phyloP scores from a whole-genome alignment of 2,113 vertebrate genomes.

The Sardina pilchardus region DNA sequence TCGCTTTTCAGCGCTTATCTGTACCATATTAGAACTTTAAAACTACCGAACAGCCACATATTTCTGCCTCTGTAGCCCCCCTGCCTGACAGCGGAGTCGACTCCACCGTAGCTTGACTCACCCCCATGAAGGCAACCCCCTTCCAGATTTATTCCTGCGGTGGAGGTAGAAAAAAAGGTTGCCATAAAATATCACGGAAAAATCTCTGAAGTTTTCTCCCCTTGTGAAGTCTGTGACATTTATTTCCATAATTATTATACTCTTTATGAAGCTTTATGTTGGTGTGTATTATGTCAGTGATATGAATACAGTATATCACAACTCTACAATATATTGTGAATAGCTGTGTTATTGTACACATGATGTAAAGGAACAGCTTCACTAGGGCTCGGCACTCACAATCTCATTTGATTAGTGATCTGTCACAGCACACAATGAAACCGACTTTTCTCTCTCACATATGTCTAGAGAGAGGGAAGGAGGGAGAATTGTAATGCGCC shows the following conservation, averaged over 20 bases:
- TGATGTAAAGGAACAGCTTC: background rate
- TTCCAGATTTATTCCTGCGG: background rate
- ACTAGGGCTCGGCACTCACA: background rate
- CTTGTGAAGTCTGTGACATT: background rate
- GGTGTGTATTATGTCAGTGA: background rate
- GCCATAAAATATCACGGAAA: background rate
- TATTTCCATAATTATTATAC: background rate
- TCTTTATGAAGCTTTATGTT: background rate
- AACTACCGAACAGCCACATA: conserved; percentile 52
- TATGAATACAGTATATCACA: background rate
- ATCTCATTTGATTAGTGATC: background rate
- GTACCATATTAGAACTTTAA: conserved; percentile 51
- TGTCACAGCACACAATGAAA: background rate
- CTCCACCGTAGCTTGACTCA: conserved; percentile 16
- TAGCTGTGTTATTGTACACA: background rate
- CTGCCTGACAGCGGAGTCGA: conserved; percentile 40
- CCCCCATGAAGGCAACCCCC: background rate
- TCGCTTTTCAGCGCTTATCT: conserved; percentile 52
- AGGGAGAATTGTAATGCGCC: background rate
- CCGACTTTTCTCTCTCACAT: background rate
- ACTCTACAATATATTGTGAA: background rate
- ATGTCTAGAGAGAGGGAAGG: background rate
- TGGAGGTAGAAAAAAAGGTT: background rate
- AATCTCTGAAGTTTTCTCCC: background rate
- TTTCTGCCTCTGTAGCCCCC: conserved; percentile 36